These are phyloP conservation scores for Andrena chrysosceles DNA, from an alignment of 2,888 invertebrate genomes.

Conservation along the genomic window DNA sequence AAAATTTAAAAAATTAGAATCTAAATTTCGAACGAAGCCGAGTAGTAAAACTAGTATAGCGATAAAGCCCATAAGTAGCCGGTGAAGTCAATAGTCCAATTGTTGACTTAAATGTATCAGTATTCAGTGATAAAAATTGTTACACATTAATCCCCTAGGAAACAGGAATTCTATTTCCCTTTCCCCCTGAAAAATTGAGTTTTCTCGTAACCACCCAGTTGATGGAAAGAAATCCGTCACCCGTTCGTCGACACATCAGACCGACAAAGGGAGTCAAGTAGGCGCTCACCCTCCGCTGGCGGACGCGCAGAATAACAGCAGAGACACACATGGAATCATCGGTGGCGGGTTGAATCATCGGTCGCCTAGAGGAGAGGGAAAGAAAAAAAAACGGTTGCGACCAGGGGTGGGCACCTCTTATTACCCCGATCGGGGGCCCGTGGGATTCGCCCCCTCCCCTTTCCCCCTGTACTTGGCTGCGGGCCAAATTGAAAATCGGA, in stretches of 20 bases:
- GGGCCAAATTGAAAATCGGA: conserved; percentile 66
- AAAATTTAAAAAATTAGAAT: no score
- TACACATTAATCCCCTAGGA: background rate
- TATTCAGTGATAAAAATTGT: no score
- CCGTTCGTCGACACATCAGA: conserved; percentile 8
- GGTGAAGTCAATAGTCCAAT: no score
- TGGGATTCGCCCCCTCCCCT: conserved; percentile 39
- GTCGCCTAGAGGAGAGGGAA: background rate
- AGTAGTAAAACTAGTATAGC: no score
- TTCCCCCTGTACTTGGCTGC: background rate
- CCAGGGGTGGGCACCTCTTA: conserved; percentile 23
- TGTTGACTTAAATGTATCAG: no score
- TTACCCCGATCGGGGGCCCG: conserved; percentile 54
- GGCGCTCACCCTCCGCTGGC: background rate
- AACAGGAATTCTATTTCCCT: background rate
- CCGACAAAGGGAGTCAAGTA: conserved; percentile 34
- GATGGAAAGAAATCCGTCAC: conserved; percentile 10
- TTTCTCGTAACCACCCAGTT: background rate
- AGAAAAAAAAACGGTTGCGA: background rate
- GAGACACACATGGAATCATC: conserved; percentile 21
- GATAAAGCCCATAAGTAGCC: no score
- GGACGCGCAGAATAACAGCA: conserved; percentile 1
- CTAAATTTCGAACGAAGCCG: no score
- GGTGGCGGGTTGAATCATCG: conserved; percentile 56
- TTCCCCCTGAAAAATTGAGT: background rate